Percentiles rank a stretch among this genome's conserved stretches.
phyloP scores from a whole-genome alignment of 2,797 vertebrate species.

The Prionace glauca region DNA sequence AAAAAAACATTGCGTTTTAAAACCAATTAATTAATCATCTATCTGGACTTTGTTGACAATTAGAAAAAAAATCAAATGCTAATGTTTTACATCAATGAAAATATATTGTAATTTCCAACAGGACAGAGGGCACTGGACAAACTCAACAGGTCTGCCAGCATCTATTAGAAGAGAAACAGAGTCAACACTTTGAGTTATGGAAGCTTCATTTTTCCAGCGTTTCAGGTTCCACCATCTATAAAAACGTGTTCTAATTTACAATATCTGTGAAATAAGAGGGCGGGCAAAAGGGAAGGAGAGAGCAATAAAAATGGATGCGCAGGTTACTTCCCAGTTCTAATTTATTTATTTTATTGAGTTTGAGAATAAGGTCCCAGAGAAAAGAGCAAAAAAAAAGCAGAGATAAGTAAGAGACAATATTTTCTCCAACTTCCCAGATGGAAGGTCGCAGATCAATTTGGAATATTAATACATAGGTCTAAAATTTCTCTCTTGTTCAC shows the following conservation, averaged over 20 bases:
- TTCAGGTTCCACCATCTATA: no score
- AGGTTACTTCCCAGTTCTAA: background rate
- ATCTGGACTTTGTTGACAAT: background rate
- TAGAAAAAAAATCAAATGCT: background rate
- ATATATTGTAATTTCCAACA: no score
- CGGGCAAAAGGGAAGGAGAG: background rate
- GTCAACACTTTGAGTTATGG: no score
- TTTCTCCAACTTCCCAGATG: background rate
- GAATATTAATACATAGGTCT: no score
- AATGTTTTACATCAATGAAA: background rate
- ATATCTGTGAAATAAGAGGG: background rate
- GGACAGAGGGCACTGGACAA: no score
- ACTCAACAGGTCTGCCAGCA: no score
- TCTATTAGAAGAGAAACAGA: no score
- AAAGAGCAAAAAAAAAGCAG: background rate
- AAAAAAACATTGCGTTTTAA: background rate
- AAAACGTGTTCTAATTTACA: background rate
- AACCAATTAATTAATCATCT: background rate
- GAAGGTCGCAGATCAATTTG: no score
- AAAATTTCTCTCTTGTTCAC: no score
- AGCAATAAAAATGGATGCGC: background rate
- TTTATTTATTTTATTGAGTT: background rate
- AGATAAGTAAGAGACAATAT: background rate
- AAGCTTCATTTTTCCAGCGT: no score
- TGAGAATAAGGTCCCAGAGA: background rate